These are phyloP conservation scores for Linyphia triangularis DNA, from an alignment of 2,888 invertebrate genomes.

Conservation along the genomic window DNA sequence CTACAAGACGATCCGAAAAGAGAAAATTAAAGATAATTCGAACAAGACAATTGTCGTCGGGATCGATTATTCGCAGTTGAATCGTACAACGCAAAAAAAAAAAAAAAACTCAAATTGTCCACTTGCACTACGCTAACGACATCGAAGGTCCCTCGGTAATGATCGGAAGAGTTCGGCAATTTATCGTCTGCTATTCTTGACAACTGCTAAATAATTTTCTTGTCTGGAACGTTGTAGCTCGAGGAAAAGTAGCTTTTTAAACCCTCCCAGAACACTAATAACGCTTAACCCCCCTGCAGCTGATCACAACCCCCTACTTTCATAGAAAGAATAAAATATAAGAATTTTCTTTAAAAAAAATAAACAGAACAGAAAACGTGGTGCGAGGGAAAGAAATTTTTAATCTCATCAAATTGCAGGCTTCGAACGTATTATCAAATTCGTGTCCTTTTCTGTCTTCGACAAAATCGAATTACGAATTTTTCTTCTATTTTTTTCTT, in stretches of 20 bases:
- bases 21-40: conserved; percentile 45
- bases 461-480: conserved; percentile 60
- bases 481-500: conserved; percentile 11
- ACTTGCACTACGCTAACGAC: conserved; percentile 31
- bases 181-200: conserved; percentile 29
- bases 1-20: neutral
- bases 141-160: conserved; percentile 38
- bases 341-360: neutral
- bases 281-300: conserved; percentile 25
- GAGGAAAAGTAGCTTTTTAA: conserved; percentile 23
- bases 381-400: conserved; percentile 23
- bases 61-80: conserved; percentile 22
- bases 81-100: neutral
- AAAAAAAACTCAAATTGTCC: conserved; percentile 23
- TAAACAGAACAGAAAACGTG: conserved; percentile 5
- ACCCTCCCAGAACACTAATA: conserved; percentile 27
- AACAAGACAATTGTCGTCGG: neutral
- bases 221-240: conserved; percentile 13
- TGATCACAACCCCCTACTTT: neutral
- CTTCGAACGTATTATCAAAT: conserved; percentile 65
- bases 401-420: conserved; percentile 66
- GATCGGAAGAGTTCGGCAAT: conserved; percentile 28
- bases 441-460: conserved; percentile 30
- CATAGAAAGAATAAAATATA: conserved; percentile 10
- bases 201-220: conserved; percentile 47